Evolutionary conservation across 2,888 invertebrate species (phyloP).

Genomic region (Frankliniella intonsa): DNA sequence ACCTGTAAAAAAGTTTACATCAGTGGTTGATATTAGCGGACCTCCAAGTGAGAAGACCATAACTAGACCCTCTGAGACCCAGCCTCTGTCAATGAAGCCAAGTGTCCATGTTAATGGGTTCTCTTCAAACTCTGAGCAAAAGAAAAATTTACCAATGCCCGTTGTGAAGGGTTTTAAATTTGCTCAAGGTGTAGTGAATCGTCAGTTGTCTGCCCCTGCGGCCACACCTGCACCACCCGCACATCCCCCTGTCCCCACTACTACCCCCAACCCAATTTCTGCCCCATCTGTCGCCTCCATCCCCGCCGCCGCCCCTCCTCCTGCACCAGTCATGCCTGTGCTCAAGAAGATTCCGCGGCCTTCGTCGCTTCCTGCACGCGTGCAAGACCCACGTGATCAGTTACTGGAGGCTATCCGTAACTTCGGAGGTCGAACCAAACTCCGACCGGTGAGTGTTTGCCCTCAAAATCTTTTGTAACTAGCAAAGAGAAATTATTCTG

Average conservation of each 20-base stretch:
- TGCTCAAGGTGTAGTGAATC: constrained; percentile 22
- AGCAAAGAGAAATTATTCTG: not conserved
- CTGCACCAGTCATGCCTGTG: constrained; percentile 37
- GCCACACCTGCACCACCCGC: not conserved
- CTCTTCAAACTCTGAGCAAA: not conserved
- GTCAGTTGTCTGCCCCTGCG: constrained; percentile 13
- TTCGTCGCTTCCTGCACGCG: constrained; percentile 36
- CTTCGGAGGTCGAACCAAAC: constrained; percentile 51
- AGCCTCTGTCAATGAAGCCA: constrained; percentile 19
- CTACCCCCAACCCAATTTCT: not conserved
- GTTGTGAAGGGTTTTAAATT: constrained; percentile 42
- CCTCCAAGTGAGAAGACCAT: constrained; percentile 11
- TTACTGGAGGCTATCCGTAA: constrained; percentile 66
- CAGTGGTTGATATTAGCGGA: constrained; percentile 41
- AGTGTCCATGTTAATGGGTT: constrained; percentile 31
- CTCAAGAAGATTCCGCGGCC: constrained; percentile 37
- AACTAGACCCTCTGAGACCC: not conserved
- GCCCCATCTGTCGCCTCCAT: not conserved
- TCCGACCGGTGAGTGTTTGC: constrained; percentile 36
- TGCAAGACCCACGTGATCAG: constrained; percentile 58
- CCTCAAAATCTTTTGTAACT: not conserved
- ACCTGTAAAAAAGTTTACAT: constrained; percentile 41
- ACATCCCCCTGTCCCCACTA: not conserved
- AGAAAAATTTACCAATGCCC: constrained; percentile 38
- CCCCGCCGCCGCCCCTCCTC: constrained; percentile 34